Base-by-base conservation (phyloP, 2,888 invertebrate genomes). In the Eupithecia subumbrata region DNA sequence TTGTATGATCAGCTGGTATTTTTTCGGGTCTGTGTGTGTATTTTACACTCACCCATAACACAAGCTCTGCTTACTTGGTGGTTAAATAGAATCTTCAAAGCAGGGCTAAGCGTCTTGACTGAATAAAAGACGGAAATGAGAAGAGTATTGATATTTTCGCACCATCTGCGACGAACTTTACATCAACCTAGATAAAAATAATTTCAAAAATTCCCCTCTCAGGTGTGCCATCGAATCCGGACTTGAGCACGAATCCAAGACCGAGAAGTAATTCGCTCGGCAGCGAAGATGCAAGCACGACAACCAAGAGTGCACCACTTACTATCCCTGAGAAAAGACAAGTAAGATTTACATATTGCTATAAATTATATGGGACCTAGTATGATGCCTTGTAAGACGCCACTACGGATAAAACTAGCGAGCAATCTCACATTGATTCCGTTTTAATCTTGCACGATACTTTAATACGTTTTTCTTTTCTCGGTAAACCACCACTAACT, bases 221-320 rank as follows among this genome's bases (percentile, higher is more conserved):
- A 95, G 95, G 94, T 70, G 84, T 93, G 66, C 95, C 95, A 5
- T 95, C 95, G 9, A 92, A 94, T 80, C 94, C 95, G 0, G 95
- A 95, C 79, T 83, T 95, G 16, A 91, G 90, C 73, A 89, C 89
- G 40, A 83, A 91, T 1, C 52, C 88, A 0, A 86, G 94, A 71
- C 92, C 92, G 0, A 88, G 95, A 79, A 94, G 94, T 81, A 95
- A 93, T 82, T 95, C 95, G 3, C 81, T 95, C 78, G 92, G 89
- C 37, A 91, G 84, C 71, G 92, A 92, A 76, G 94, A 94, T 30
- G 73, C 79, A 12, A 79, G 48, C 34, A 40, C 70, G 14, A 70
- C 70, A 4, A 72, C 70, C n/a, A 22, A 78, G 14, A 76, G 71
- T n/a, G 77, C 78, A 3, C 88, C 92, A 12, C 82, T 90, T 43